Percentiles rank a stretch among this genome's conserved stretches.
phyloP scores from a whole-genome alignment of 1,140 invertebrate species.

The Antheraea pernyi region DNA sequence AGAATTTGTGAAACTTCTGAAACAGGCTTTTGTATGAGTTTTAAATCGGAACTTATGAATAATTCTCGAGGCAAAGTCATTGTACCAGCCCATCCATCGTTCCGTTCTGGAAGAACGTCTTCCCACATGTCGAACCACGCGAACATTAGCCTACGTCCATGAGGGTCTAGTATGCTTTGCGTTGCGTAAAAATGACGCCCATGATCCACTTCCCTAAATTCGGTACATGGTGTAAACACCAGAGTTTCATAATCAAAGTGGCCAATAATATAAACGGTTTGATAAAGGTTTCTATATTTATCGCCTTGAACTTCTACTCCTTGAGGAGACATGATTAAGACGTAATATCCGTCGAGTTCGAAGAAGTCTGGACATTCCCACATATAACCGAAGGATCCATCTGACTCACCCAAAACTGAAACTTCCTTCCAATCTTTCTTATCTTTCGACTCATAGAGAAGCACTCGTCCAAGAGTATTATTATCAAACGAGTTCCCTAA shows the following conservation, averaged over 20 bases:
- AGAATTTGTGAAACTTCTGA: constrained; percentile 31
- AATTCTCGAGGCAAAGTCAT: constrained; percentile 57
- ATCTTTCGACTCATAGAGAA: constrained; percentile 58
- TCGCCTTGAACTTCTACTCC: constrained; percentile 56
- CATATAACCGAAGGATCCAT: constrained; percentile 61
- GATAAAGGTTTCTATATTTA: constrained; percentile 65
- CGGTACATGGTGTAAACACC: constrained; percentile 40
- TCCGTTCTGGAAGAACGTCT: constrained; percentile 49
- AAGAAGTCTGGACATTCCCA: constrained; percentile 73
- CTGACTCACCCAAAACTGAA: constrained; percentile 49
- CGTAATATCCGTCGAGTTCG: constrained; percentile 47
- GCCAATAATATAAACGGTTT: constrained; percentile 64
- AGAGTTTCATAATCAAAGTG: constrained; percentile 52
- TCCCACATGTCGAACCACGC: constrained; percentile 73
- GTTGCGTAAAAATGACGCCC: constrained; percentile 73
- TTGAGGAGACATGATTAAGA: constrained; percentile 70
- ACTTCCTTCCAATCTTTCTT: constrained; percentile 50
- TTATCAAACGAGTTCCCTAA: constrained; percentile 59
- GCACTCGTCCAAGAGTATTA: constrained; percentile 45
- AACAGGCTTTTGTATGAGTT: constrained; percentile 51
- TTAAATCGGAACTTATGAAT: constrained; percentile 29
- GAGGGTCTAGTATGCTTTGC: constrained; percentile 50
- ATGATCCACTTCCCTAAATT: constrained; percentile 62
- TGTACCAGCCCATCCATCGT: constrained; percentile 56
- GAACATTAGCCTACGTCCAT: constrained; percentile 47